Base-by-base conservation (phyloP, 2,113 vertebrate genomes). In the Gallinago paraguaiae region DNA sequence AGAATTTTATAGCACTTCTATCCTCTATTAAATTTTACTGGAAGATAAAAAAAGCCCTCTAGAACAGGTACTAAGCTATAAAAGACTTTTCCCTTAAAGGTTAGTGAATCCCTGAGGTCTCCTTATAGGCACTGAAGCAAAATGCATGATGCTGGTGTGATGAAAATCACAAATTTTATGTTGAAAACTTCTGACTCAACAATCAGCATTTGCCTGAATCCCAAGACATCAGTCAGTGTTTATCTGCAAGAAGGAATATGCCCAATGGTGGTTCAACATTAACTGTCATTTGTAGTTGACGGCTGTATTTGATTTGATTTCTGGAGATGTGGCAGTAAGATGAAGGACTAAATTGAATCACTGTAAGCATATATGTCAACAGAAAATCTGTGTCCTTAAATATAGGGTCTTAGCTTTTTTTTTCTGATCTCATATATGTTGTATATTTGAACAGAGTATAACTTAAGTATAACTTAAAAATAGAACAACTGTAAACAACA, bases 1-100 rank as follows among this genome's bases (percentile, higher is more conserved):
- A 87, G 87, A 71, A 71, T 82, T 93, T 96, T 94, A 89, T 63
- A 67, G 53, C 12, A 41, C 8, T 56, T 88, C 48, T 65, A 79
- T 79, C 59, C 15, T 43, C 51, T 60, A 61, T 85, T 93, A 88
- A 76, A 82, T 84, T 95, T 91, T 85, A 80, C 59, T 90, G 19
- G 28, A 94, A 86, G n/a, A 12, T 86, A 50, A 86, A 83, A 80
- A 82, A 93, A 90, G 19, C 33, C 7, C 9, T 82, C 68, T 64
- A 72, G 48, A 88, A 51, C 20, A 63, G 59, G 45, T 67, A 92
- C 5, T 65, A 82, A 76, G 48, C 72, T 82, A 50, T 56, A 83
- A 80, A 90, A 80, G 5, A 50, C 28, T 88, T 82, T 48, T 57
- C 12, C 37, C 17, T 76, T 76, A 91, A 94, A 92, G 9, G 48